These are phyloP conservation scores for Drosophila azteca DNA, from an alignment of 1,140 invertebrate species.

Conservation along the genomic window DNA sequence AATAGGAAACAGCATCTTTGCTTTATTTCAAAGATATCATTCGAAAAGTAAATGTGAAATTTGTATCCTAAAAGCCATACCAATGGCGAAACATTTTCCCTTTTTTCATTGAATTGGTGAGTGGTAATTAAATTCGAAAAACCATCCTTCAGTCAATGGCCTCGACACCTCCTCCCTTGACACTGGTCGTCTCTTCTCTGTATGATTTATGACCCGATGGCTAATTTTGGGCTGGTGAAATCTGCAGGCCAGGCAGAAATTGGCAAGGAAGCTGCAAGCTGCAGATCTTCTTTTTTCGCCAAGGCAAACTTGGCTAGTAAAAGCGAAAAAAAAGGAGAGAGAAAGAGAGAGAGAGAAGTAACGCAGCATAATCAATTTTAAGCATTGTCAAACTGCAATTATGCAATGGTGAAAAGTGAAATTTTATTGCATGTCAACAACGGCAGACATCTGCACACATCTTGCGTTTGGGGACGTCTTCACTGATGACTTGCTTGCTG, in stretches of 20 bases:
- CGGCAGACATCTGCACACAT: constrained; percentile 51
- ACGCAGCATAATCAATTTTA: constrained; percentile 76
- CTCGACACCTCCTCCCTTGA: constrained; percentile 39
- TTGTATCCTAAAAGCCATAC: no score
- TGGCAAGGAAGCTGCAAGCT: constrained; percentile 46
- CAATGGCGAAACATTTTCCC: no score
- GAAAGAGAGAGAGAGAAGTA: constrained; percentile 4
- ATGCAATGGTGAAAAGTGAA: constrained; percentile 80
- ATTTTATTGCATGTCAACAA: constrained; percentile 80
- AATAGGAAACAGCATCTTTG: no score
- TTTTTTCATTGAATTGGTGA: no score
- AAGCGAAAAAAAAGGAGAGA: constrained; percentile 26
- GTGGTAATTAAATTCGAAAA: constrained; percentile 1
- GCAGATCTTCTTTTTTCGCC: constrained; percentile 15
- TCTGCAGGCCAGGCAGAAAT: constrained; percentile 35
- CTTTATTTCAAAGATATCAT: no score
- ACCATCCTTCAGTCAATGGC: not conserved
- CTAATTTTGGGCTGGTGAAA: constrained; percentile 72
- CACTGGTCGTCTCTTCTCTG: constrained; percentile 21
- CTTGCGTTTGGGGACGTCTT: constrained; percentile 71
- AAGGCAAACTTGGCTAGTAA: constrained; percentile 30
- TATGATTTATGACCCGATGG: constrained; percentile 69
- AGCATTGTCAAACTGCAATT: constrained; percentile 81
- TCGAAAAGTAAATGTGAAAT: no score
- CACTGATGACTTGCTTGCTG: constrained; percentile 64